phyloP scores from a whole-genome alignment of 2,888 invertebrate genomes.

The Brachyptera putata region DNA sequence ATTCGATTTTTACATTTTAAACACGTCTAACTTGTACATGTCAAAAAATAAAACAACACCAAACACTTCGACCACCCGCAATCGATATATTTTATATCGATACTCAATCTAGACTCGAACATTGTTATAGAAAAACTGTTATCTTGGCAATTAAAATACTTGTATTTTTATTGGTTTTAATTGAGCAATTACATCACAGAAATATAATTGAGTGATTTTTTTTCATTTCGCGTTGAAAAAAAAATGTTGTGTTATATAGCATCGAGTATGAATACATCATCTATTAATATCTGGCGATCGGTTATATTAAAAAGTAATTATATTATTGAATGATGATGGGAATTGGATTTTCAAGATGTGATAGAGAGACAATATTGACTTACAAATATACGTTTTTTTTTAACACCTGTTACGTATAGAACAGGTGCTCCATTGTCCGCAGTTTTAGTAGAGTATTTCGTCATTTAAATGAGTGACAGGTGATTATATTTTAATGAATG shows the following conservation, averaged over 20 bases:
- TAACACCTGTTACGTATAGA: too few species aligned
- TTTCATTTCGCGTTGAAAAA: neutral
- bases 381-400: too few species aligned
- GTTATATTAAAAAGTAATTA: constrained; percentile 5
- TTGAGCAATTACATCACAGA: constrained; percentile 10
- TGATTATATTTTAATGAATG: too few species aligned
- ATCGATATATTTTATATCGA: neutral
- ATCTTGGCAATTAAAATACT: neutral
- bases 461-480: too few species aligned
- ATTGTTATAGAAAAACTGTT: neutral
- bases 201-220: neutral
- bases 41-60: neutral
- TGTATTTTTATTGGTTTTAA: constrained; percentile 10
- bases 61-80: constrained; percentile 11
- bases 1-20: neutral
- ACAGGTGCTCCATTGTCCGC: too few species aligned
- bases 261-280: neutral
- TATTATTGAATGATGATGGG: constrained; percentile 4
- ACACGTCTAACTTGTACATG: neutral
- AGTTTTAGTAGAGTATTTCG: too few species aligned
- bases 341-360: neutral
- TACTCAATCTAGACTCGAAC: neutral
- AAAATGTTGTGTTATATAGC: neutral
- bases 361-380: neutral
- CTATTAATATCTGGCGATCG: neutral